These are phyloP conservation scores for Gobius niger DNA, from an alignment of 2,113 vertebrate species.

Conservation along the genomic window DNA sequence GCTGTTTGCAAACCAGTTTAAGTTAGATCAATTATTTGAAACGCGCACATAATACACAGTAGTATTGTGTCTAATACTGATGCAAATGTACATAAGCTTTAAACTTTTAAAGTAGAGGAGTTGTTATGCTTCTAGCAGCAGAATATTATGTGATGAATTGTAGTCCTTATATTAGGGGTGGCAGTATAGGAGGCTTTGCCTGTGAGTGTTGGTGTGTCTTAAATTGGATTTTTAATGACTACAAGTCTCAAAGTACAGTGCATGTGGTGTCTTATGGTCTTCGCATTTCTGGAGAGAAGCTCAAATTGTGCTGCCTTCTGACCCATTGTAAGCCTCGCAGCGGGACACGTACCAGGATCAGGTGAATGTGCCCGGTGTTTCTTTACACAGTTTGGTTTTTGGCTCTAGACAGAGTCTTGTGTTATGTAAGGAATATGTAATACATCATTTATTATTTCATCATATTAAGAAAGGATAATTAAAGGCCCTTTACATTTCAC, in stretches of 20 bases:
- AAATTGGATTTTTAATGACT: conserved; percentile 31
- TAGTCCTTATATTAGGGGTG: conserved; percentile 78
- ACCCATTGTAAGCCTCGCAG: conserved; percentile 25
- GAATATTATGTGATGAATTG: conserved; percentile 69
- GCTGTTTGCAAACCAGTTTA: conserved; percentile 54
- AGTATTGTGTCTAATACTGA: conserved; percentile 68
- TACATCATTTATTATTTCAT: background rate
- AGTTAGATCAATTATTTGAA: conserved; percentile 37
- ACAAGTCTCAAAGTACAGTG: conserved; percentile 38
- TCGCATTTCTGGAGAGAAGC: conserved; percentile 10
- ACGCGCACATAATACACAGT: conserved; percentile 62
- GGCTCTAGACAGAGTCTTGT: background rate
- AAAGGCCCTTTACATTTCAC: background rate
- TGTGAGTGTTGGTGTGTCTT: conserved; percentile 56
- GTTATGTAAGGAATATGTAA: conserved; percentile 3
- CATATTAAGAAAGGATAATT: background rate
- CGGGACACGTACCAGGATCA: conserved; percentile 20
- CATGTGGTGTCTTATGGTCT: conserved; percentile 31
- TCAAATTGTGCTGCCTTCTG: conserved; percentile 36
- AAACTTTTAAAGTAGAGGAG: conserved; percentile 75
- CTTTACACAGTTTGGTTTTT: conserved; percentile 18
- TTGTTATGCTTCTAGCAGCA: conserved; percentile 69
- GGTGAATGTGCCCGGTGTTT: conserved; percentile 3
- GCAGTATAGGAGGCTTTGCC: conserved; percentile 70
- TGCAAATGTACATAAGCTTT: conserved; percentile 75